These are phyloP conservation scores for Phalloptychus januarius DNA, from an alignment of 2,797 vertebrate species.

Conservation along the genomic window DNA sequence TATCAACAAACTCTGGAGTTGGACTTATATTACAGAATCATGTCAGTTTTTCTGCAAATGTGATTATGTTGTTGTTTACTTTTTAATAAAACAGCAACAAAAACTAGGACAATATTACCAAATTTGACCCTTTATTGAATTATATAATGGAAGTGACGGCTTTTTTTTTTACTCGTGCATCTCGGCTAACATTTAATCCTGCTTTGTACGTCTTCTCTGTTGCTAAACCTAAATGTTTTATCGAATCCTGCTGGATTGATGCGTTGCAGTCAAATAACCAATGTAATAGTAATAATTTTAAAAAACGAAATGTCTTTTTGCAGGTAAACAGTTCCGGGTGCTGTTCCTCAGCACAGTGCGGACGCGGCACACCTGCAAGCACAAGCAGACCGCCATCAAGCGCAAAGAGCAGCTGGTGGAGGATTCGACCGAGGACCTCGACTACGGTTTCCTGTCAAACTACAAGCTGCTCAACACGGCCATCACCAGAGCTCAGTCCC, in stretches of 20 bases:
- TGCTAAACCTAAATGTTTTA: not conserved
- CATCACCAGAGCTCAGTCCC: constrained; percentile 97
- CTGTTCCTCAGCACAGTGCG: constrained; percentile 98
- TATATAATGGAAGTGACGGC: not conserved
- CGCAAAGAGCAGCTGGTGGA: constrained; percentile 97
- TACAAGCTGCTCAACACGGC: constrained; percentile 99
- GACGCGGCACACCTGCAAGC: constrained; percentile 97
- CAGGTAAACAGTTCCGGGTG: constrained; percentile 98
- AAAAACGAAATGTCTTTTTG: not conserved
- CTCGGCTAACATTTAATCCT: not conserved
- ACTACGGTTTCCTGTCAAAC: constrained; percentile 98
- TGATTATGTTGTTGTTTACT: not conserved
- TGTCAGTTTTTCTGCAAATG: not conserved
- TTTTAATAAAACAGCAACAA: not conserved
- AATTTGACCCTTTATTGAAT: not conserved
- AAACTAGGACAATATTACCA: not conserved
- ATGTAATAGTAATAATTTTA: not conserved
- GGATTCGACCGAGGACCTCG: constrained; percentile 97
- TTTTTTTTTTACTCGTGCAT: not conserved
- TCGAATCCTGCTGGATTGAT: not conserved
- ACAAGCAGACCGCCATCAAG: constrained; percentile 98
- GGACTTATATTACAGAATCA: not conserved
- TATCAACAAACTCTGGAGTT: not conserved
- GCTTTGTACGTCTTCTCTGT: not conserved
- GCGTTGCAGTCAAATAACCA: not conserved